Evolutionary conservation across 2,797 vertebrate species (phyloP).

Genomic region (Dendrocincla tyrannina): DNA sequence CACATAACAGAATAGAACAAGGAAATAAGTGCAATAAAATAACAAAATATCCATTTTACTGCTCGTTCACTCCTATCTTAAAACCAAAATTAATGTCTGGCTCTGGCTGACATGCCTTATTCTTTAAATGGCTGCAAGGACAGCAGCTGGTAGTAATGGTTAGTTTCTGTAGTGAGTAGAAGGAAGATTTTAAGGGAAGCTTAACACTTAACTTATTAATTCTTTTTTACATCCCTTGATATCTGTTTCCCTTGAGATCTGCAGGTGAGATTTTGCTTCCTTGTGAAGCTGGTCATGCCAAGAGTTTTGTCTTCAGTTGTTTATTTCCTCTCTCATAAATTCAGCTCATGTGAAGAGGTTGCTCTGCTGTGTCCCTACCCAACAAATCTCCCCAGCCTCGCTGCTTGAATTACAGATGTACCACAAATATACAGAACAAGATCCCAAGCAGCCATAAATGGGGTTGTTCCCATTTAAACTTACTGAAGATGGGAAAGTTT

Average conservation of each 20-base stretch:
- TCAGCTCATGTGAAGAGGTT: not conserved
- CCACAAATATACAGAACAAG: not conserved
- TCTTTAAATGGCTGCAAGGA: not conserved
- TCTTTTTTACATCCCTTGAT: not conserved
- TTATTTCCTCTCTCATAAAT: not conserved
- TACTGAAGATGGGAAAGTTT: not conserved
- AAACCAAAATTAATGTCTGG: not conserved
- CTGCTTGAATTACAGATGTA: not conserved
- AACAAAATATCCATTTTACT: slow-evolving; percentile 5
- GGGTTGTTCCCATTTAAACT: not conserved
- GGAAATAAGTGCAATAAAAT: slow-evolving; percentile 31
- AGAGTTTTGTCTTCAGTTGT: not conserved
- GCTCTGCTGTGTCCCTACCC: not conserved
- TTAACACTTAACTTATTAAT: not conserved
- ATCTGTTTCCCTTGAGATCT: not conserved
- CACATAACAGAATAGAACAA: slow-evolving; percentile 9
- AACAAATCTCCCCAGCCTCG: not conserved
- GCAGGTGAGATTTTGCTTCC: not conserved
- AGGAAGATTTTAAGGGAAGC: not conserved
- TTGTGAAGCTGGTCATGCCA: not conserved
- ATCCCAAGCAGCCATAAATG: not conserved
- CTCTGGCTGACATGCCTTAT: not conserved
- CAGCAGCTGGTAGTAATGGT: not conserved
- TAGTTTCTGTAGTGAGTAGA: not conserved
- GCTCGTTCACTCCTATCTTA: not conserved